phyloP scores from a whole-genome alignment of 2,888 invertebrate species.

The Ypsolopha scabrella region DNA sequence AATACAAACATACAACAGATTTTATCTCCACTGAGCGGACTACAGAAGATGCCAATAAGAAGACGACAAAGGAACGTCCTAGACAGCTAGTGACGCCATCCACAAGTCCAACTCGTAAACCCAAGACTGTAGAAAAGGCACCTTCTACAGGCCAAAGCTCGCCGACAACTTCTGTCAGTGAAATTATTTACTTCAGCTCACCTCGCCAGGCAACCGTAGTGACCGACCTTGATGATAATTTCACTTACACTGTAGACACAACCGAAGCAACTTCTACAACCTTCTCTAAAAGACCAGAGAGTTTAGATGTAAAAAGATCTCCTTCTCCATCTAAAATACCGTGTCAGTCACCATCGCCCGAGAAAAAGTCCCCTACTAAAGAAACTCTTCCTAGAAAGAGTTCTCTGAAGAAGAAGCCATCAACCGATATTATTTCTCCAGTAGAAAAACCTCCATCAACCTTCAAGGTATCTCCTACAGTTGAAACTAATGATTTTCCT shows the following conservation, averaged over 20 bases:
- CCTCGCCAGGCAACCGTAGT: slow-evolving; percentile 33
- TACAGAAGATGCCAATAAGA: slow-evolving; percentile 36
- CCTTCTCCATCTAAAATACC: slow-evolving; percentile 54
- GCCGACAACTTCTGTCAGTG: slow-evolving; percentile 68
- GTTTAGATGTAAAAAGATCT: slow-evolving; percentile 24
- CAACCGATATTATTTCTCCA: slow-evolving; percentile 31
- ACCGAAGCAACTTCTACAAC: slow-evolving; percentile 16
- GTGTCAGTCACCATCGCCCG: slow-evolving; percentile 49
- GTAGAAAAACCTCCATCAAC: slow-evolving; percentile 52
- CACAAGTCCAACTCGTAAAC: slow-evolving; percentile 58
- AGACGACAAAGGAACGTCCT: slow-evolving; percentile 28
- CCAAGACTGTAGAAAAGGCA: slow-evolving; percentile 35
- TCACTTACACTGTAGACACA: slow-evolving; percentile 21
- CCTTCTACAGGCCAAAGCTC: slow-evolving; percentile 60
- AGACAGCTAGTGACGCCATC: slow-evolving; percentile 60
- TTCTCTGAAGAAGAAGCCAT: slow-evolving; percentile 57
- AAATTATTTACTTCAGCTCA: slow-evolving; percentile 58
- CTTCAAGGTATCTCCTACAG: slow-evolving; percentile 46
- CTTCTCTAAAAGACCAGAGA: slow-evolving; percentile 21
- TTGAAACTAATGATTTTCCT: slow-evolving; percentile 27
- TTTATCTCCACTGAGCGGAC: slow-evolving; percentile 40
- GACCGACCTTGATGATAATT: slow-evolving; percentile 46
- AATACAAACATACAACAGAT: slow-evolving; percentile 33
- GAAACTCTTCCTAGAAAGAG: slow-evolving; percentile 55
- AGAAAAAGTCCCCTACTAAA: slow-evolving; percentile 36